Evolutionary conservation across 1,140 invertebrate species (phyloP), one percentile per base, ranked within the genome.

Genomic region (Micrasema minimum): DNA sequence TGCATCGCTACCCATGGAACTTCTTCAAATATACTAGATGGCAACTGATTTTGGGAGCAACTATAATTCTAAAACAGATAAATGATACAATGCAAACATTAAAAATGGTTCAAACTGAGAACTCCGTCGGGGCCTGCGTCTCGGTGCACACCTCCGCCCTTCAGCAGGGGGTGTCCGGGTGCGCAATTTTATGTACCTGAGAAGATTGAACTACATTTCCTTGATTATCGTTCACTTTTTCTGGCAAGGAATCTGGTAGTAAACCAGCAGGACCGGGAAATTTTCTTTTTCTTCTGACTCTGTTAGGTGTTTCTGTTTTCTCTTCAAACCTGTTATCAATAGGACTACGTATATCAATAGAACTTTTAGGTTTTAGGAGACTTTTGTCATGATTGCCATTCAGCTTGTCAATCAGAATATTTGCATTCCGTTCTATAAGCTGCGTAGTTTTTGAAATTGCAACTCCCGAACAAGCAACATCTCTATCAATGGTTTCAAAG

Each of bases 201-300:
- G 72, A 74, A 11, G 46, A 66, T 66, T 48, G 41, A 41, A 74
- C 62, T 4, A 22, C 20, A 62, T 70, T 51, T 45, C 61, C 38
- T 12, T 31, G 26, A 22, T 64, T 66, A 14, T 45, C 31, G 26
- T 23, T 11, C 51, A 22, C 31, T 26, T 43, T 73, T 41, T 57
- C 50, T 14, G 23, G 61, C 10, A 20, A 26, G 38, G 35, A 41
- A 64, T 75, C 69, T n/a, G 65, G 65, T 22, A 75, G 46, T 16
- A 75, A 41, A 11, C 73, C 73, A 1, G 73, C 73, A 51, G 73
- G 73, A 10, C 73, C 73, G 11, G 73, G 73, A 69, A 75, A 75
- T 61, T 75, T 75, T 66, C 69, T 69, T 69, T 75, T 75, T 45
- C 59, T 68, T 59, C 23, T 71, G 22, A 5, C 53, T 64, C 55